Evolutionary conservation across 2,888 invertebrate genomes (phyloP).

Genomic region (Dryadula phaetusa): DNA sequence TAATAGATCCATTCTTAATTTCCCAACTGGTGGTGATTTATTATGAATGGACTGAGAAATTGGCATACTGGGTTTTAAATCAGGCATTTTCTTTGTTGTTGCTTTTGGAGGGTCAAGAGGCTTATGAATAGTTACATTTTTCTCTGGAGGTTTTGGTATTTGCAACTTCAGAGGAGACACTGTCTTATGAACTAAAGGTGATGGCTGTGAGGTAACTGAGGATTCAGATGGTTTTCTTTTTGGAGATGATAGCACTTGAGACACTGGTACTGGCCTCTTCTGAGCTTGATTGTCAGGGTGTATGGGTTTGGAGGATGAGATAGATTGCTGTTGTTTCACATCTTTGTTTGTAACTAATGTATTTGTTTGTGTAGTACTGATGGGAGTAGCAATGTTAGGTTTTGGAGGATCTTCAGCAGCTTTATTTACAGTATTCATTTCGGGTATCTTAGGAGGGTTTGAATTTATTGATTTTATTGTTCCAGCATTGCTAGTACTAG

Average conservation of each 20-base stretch:
- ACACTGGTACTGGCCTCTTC: conserved; percentile 61
- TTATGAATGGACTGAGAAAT: conserved; percentile 56
- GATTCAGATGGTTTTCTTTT: conserved; percentile 75
- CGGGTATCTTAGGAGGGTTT: conserved; percentile 45
- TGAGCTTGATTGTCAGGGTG: conserved; percentile 57
- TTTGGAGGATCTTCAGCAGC: conserved; percentile 51
- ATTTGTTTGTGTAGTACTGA: conserved; percentile 47
- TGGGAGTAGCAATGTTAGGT: conserved; percentile 43
- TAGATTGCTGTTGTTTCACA: conserved; percentile 52
- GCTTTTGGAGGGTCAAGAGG: conserved; percentile 51
- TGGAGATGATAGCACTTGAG: conserved; percentile 69
- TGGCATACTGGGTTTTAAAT: conserved; percentile 71
- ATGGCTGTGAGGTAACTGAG: conserved; percentile 48
- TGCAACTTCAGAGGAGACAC: conserved; percentile 74
- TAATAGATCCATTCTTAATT: conserved; percentile 77
- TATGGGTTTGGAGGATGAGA: conserved; percentile 51
- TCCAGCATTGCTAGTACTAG: conserved; percentile 37
- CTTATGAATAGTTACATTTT: conserved; percentile 51
- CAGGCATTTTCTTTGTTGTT: conserved; percentile 72
- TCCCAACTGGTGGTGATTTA: conserved; percentile 64
- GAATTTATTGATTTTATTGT: conserved; percentile 35
- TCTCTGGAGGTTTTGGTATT: conserved; percentile 66
- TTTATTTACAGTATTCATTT: conserved; percentile 50
- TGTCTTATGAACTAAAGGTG: conserved; percentile 57
- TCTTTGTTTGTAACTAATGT: conserved; percentile 53